Base-by-base conservation (phyloP, 2,888 invertebrate genomes). In the Drosophila macrospina region DNA sequence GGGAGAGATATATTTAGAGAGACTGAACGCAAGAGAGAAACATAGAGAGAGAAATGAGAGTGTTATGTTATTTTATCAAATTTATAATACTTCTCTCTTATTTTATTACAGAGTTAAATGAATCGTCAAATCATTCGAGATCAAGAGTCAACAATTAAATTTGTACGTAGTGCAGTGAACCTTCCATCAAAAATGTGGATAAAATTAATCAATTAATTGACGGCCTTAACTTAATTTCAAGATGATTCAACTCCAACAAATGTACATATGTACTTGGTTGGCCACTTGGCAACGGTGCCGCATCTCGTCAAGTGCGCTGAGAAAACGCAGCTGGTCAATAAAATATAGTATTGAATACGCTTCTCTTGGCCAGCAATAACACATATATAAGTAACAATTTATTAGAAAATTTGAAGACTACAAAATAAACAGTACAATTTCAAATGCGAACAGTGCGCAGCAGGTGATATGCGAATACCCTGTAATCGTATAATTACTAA, bases 121-220 rank as follows among this genome's bases (percentile, higher is more conserved):
- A 5, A n/a, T n/a, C 11, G n/a, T 34, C 3, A 20, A 16, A 20
- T 24, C 1, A 5, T 28, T 28, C 24, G 5, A 47, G 50, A 30
- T 50, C 48, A 41, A 32, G 3, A 20, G 37, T 13, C 11, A 39
- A 13, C 37, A 30, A 32, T 32, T 8, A 32, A 32, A 15, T 20
- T 16, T 26, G 3, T 26, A 36, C 16, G 10, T 7, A 34, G 26
- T 11, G 24, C 34, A 15, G 28, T 34, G 44, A 39, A 50, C 41
- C 24, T 39, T 20, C 16, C 15, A 39, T 20, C 10, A 32, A 36
- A 13, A 55, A 45, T 39, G 5, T 32, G 42, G 11, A 11, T 42
- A 24, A 62, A 62, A 54, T 59, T 50, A 67, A 62, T 74, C 55
- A 56, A 73, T 73, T 69, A 51, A 74, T 55, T 56, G 42, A 26